Conservation (phyloP, 2,113 vertebrate species). For the Neopipo cinnamomea region DNA sequence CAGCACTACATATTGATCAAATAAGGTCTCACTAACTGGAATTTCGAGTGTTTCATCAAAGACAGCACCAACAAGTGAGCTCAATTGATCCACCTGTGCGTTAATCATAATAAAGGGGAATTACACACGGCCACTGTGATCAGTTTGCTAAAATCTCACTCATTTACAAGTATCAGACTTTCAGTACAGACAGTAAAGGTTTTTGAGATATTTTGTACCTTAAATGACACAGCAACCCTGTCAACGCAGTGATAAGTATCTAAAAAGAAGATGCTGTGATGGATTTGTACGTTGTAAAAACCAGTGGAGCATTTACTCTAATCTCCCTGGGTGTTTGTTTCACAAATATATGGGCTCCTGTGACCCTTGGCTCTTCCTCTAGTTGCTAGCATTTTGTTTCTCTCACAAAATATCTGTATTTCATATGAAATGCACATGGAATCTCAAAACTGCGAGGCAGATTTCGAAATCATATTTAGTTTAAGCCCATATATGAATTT, state of each 20-base stretch:
- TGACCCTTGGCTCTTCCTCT: no score
- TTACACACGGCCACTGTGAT: neutral
- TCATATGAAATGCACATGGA: neutral
- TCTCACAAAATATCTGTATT: neutral
- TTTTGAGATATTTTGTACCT: neutral
- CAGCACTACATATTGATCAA: slow-evolving; percentile 2
- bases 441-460: neutral
- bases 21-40: slow-evolving; percentile 31
- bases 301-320: no score
- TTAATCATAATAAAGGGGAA: neutral
- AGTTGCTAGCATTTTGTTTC: no score
- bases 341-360: no score
- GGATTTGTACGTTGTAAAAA: neutral
- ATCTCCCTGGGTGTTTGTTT: no score
- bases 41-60: slow-evolving; percentile 34
- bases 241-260: neutral
- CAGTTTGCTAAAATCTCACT: neutral
- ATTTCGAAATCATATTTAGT: neutral
- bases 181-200: neutral
- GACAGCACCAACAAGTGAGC: neutral
- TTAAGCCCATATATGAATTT: neutral
- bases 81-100: neutral
- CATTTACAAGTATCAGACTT: neutral
- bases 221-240: neutral
- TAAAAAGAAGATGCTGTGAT: neutral